Conservation (phyloP, 2,113 vertebrate species). For the Plecotus auritus region DNA sequence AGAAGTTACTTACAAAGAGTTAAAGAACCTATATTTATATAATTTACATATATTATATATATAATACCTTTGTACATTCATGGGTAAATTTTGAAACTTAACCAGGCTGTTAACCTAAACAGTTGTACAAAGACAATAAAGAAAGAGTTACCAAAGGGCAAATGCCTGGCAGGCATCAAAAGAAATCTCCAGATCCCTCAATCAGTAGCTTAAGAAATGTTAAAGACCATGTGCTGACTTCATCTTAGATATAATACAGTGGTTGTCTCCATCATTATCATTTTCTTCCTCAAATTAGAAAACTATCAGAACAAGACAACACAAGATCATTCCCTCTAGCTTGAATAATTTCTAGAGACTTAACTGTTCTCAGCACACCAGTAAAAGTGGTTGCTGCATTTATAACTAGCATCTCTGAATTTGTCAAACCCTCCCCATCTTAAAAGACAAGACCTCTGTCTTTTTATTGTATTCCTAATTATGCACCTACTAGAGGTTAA, state of each 20-base stretch:
- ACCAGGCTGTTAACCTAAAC: neutral
- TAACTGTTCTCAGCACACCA: neutral
- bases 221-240: neutral
- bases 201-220: conserved; percentile 1
- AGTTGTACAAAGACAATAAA: neutral
- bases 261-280: neutral
- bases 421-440: conserved; percentile 16
- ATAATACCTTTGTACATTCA: neutral
- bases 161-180: neutral
- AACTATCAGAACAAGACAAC: conserved; percentile 8
- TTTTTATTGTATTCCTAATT: conserved; percentile 54
- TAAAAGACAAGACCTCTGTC: conserved; percentile 31
- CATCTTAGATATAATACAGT: neutral
- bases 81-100: conserved; percentile 38
- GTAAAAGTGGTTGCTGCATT: conserved; percentile 24
- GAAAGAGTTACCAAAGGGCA: neutral
- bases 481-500: conserved; percentile 30
- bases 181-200: conserved; percentile 31
- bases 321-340: neutral
- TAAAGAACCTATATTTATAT: neutral
- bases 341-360: conserved; percentile 43
- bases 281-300: conserved; percentile 50
- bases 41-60: neutral
- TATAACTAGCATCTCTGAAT: conserved; percentile 61
- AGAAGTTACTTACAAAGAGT: neutral